Conservation (phyloP, 2,113 vertebrate genomes). For the Sturnus vulgaris region DNA sequence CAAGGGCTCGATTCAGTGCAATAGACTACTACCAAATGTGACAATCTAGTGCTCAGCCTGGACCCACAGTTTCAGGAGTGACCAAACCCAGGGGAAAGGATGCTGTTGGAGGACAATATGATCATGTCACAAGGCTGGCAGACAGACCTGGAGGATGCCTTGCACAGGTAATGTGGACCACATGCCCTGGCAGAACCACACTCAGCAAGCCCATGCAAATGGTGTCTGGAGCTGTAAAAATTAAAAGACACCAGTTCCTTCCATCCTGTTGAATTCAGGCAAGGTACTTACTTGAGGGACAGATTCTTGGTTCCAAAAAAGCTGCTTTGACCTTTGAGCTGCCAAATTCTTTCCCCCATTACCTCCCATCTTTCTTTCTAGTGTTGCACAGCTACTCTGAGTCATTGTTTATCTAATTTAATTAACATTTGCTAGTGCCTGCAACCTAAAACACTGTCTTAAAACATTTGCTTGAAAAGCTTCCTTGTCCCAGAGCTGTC, state of each 20-base stretch:
- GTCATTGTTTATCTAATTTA: conserved; percentile 81
- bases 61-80: background rate
- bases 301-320: conserved; percentile 38
- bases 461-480: conserved; percentile 79
- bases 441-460: conserved; percentile 77
- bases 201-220: background rate
- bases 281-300: conserved; percentile 21
- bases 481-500: conserved; percentile 77
- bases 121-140: background rate
- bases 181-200: background rate
- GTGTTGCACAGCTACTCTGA: conserved; percentile 66
- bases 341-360: conserved; percentile 45
- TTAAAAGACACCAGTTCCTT: background rate
- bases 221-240: background rate
- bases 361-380: conserved; percentile 45
- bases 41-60: accelerated
- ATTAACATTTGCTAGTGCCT: conserved; percentile 77
- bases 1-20: background rate
- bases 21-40: background rate
- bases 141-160: background rate
- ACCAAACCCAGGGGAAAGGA: background rate
- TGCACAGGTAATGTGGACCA: background rate
- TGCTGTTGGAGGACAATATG: background rate
- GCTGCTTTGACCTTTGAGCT: conserved; percentile 56
- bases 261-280: background rate